phyloP scores from a whole-genome alignment of 2,797 vertebrate genomes.

The Anisognathus igniventris region DNA sequence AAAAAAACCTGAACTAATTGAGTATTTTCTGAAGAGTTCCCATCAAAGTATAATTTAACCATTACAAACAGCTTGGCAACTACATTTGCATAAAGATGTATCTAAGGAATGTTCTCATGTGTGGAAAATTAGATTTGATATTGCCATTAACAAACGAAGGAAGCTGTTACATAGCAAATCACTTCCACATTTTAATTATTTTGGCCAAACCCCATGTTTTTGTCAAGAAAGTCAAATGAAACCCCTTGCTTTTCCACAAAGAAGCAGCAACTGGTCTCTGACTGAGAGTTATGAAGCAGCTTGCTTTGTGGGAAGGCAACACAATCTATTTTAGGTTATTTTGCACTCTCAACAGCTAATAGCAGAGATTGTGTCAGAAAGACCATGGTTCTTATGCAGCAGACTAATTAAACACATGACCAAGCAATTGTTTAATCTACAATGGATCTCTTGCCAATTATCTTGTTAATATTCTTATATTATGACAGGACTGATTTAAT shows the following conservation, averaged over 20 bases:
- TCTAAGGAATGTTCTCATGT: conserved; percentile 76
- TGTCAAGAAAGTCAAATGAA: conserved; percentile 40
- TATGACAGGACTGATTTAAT: neutral
- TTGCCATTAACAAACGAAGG: conserved; percentile 55
- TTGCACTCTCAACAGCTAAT: neutral
- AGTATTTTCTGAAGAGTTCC: conserved; percentile 82
- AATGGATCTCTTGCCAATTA: neutral
- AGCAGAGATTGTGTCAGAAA: neutral
- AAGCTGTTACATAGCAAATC: conserved; percentile 43
- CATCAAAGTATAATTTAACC: conserved; percentile 83
- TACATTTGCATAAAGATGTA: conserved; percentile 81
- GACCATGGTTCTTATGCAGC: neutral
- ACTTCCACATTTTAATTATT: conserved; percentile 51
- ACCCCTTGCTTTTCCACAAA: conserved; percentile 12
- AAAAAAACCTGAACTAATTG: conserved; percentile 81
- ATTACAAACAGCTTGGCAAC: conserved; percentile 82
- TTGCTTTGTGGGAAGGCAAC: neutral
- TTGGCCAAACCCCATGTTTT: conserved; percentile 42
- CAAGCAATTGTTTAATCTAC: neutral
- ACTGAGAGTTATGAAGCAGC: neutral
- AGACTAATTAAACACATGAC: neutral
- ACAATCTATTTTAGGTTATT: neutral
- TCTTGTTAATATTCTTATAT: neutral
- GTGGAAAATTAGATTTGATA: conserved; percentile 78
- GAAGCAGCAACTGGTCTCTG: neutral